Conservation (phyloP, 92 coral and sea anemone genomes). For the Epizoanthus ramosus region DNA sequence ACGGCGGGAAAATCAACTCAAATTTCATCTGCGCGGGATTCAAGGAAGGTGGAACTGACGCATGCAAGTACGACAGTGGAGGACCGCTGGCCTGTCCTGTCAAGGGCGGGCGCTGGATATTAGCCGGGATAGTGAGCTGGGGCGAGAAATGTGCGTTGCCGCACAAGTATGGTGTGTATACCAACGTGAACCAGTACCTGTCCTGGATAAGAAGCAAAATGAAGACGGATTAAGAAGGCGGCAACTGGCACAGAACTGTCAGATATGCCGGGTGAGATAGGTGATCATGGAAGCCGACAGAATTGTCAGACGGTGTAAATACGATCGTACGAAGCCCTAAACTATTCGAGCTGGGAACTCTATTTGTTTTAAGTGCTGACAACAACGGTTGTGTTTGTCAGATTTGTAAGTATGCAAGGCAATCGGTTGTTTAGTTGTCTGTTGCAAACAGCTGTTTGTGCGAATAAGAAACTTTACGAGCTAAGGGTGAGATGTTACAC, state of each 20-base stretch:
- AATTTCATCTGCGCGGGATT: constrained; percentile 98
- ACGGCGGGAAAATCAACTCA: constrained; percentile 81
- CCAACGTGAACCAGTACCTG: constrained; percentile 77
- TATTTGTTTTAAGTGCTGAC: too few species aligned
- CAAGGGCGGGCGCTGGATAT: constrained; percentile 73
- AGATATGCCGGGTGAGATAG: not conserved
- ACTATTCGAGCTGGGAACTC: too few species aligned
- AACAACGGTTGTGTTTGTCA: too few species aligned
- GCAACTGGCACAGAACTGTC: not conserved
- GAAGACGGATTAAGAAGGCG: constrained; percentile 51
- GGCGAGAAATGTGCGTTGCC: constrained; percentile 90
- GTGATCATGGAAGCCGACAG: not conserved
- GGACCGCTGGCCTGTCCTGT: constrained; percentile 97
- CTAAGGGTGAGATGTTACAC: too few species aligned
- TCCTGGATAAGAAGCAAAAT: constrained; percentile 74
- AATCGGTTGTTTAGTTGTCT: too few species aligned
- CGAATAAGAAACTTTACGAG: too few species aligned
- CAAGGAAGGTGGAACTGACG: constrained; percentile 94
- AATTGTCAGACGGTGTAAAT: not conserved
- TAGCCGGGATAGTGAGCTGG: constrained; percentile 98
- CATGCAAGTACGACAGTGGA: constrained; percentile 94
- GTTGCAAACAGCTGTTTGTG: too few species aligned
- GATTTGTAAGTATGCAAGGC: too few species aligned
- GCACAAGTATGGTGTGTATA: constrained; percentile 94
- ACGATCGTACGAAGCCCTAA: not conserved